Percentiles rank a stretch among this genome's conserved stretches.
These are phyloP conservation scores for Caenorhabditis wallacei DNA, from an alignment of 2,888 invertebrate genomes.

Conservation along the genomic window DNA sequence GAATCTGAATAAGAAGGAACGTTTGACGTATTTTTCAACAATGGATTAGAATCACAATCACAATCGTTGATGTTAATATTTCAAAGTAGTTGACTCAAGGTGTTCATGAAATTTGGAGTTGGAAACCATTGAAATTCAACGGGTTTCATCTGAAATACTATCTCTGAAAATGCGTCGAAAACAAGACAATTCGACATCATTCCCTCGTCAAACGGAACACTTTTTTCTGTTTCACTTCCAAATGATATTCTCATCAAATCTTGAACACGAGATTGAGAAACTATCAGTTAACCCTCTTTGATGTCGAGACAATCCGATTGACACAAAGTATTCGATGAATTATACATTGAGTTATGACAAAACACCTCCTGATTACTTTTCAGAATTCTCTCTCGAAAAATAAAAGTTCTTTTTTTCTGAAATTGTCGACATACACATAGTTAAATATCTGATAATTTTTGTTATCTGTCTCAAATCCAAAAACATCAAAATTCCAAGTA, in stretches of 20 bases:
- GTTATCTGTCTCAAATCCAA: conserved; percentile 32
- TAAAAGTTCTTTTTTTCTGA: conserved; percentile 3
- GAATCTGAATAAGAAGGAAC: conserved; percentile 12
- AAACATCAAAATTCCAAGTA: conserved; percentile 35
- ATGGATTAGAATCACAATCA: conserved; percentile 46
- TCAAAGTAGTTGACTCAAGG: conserved; percentile 32
- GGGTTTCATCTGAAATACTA: conserved; percentile 16
- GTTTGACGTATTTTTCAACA: conserved; percentile 42
- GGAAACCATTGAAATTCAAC: conserved; percentile 34
- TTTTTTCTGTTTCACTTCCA: conserved; percentile 13
- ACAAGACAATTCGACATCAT: background rate
- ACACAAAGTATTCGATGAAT: conserved; percentile 18
- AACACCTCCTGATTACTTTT: conserved; percentile 15
- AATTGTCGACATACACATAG: conserved; percentile 11
- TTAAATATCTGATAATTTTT: conserved; percentile 21
- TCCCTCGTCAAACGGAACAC: background rate
- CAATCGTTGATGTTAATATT: conserved; percentile 23
- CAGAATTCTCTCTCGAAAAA: background rate
- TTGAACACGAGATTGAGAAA: conserved; percentile 11
- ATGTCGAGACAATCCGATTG: conserved; percentile 35
- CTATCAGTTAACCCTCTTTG: conserved; percentile 19
- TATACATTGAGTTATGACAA: background rate
- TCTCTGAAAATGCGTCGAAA: background rate
- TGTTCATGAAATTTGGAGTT: conserved; percentile 23
- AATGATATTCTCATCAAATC: conserved; percentile 2